phyloP scores from a whole-genome alignment of 2,113 vertebrate genomes.

The Phyllostomus hastatus region DNA sequence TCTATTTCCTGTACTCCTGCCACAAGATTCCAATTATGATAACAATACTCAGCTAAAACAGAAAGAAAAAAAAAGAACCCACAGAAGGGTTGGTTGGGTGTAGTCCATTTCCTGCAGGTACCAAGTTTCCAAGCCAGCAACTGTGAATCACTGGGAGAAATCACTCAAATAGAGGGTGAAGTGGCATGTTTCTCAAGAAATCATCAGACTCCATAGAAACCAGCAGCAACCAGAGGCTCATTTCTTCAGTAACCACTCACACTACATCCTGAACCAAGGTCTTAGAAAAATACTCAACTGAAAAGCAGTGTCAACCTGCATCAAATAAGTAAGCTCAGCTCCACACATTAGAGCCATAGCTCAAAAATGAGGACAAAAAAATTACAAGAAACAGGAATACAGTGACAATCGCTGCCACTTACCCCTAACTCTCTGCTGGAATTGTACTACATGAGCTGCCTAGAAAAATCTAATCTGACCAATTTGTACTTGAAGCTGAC shows the following conservation, averaged over 20 bases:
- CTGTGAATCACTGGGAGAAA: conserved; percentile 25
- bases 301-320: not conserved
- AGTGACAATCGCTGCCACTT: not conserved
- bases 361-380: not conserved
- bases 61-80: not conserved
- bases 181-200: not conserved
- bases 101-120: conserved; percentile 57
- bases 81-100: not conserved
- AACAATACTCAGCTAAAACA: not conserved
- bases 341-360: fast-evolving
- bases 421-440: fast-evolving
- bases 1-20: not conserved
- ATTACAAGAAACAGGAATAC: not conserved
- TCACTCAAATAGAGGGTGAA: not conserved
- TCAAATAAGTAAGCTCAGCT: not conserved
- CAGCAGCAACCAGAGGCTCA: not conserved
- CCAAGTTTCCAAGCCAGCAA: not conserved
- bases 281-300: not conserved
- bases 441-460: not conserved
- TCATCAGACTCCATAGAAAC: not conserved
- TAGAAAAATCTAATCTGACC: not conserved
- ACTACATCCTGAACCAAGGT: not conserved
- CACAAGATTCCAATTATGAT: conserved; percentile 36
- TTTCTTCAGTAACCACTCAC: not conserved
- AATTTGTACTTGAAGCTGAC: not conserved